Conservation (phyloP, 2,888 invertebrate genomes). For the Acronicta leporina region DNA sequence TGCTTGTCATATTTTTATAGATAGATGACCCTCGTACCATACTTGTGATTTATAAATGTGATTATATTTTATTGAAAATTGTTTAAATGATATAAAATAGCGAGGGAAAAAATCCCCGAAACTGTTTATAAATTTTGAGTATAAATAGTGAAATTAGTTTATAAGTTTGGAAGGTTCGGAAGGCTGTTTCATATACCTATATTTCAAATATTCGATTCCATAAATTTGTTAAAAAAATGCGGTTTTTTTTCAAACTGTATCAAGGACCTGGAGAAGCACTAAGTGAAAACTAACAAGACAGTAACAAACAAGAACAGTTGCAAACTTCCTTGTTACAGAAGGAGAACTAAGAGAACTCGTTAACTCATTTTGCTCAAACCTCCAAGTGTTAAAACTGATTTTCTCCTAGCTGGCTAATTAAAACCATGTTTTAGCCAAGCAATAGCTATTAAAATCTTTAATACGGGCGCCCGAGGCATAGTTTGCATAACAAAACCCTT, state of each 20-base stretch:
- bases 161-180: too few species aligned
- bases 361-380: slow-evolving; percentile 57
- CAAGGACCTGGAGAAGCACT: slow-evolving; percentile 1
- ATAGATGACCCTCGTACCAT: slow-evolving; percentile 1
- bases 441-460: slow-evolving; percentile 52
- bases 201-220: too few species aligned
- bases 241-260: background rate
- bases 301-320: slow-evolving; percentile 43
- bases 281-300: slow-evolving; percentile 54
- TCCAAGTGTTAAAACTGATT: slow-evolving; percentile 52
- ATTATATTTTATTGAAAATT: too few species aligned
- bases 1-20: slow-evolving; percentile 37
- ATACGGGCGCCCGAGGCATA: slow-evolving; percentile 50
- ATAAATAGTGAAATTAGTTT: too few species aligned
- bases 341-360: slow-evolving; percentile 56
- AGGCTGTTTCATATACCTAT: too few species aligned
- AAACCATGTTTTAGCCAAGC: slow-evolving; percentile 56
- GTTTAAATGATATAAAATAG: too few species aligned
- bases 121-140: too few species aligned
- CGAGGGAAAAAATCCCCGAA: too few species aligned
- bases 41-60: background rate
- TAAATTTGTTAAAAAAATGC: background rate
- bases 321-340: slow-evolving; percentile 40
- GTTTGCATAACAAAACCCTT: slow-evolving; percentile 70
- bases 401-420: slow-evolving; percentile 54